Percentiles rank a stretch among this genome's conserved stretches.
Evolutionary conservation across 2,888 invertebrate genomes (phyloP).

Genomic region (Tetragonula carbonaria): DNA sequence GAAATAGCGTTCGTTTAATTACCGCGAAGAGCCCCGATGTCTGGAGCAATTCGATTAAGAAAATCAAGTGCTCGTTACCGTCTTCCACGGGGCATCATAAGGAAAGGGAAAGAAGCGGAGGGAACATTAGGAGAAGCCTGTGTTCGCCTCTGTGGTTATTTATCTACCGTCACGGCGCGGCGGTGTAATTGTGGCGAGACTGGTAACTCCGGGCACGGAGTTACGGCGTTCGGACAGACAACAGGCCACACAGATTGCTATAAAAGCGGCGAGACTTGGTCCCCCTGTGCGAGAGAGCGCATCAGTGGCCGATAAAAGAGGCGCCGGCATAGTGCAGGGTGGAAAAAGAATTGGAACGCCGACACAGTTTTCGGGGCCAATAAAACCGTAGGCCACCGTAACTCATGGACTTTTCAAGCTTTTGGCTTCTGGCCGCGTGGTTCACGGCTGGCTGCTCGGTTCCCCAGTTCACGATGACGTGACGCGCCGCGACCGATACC

Average conservation of each 20-base stretch:
- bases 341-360: constrained; percentile 46
- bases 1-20: constrained; percentile 6
- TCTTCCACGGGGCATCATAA: not conserved
- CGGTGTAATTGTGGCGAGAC: not conserved
- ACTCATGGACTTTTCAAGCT: constrained; percentile 51
- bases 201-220: not conserved
- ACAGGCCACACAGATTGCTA: constrained; percentile 25
- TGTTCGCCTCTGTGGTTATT: constrained; percentile 1
- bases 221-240: constrained; percentile 5
- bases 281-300: not conserved
- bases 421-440: constrained; percentile 52
- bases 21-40: not conserved
- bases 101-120: not conserved
- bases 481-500: constrained; percentile 19
- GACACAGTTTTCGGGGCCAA: constrained; percentile 54
- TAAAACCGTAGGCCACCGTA: constrained; percentile 41
- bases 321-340: not conserved
- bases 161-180: constrained; percentile 2
- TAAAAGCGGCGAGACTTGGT: constrained; percentile 33
- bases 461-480: constrained; percentile 4
- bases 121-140: not conserved
- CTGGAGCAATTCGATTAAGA: constrained; percentile 8
- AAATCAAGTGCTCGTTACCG: constrained; percentile 38
- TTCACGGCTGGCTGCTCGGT: constrained; percentile 25
- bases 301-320: constrained; percentile 32